Base-by-base conservation (phyloP, 2,113 vertebrate genomes). In the Suricata suricatta region DNA sequence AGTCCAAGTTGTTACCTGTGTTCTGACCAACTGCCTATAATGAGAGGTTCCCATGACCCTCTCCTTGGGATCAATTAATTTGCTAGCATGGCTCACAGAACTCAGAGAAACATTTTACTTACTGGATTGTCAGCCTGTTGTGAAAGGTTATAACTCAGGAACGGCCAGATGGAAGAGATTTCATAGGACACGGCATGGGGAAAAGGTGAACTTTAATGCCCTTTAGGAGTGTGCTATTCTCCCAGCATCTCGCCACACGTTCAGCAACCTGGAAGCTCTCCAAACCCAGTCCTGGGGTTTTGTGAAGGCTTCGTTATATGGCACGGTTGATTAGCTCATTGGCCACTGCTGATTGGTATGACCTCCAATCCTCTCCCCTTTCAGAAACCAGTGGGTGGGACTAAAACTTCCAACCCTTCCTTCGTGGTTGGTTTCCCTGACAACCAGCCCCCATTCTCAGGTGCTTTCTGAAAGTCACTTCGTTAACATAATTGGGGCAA, bases 231-330 rank as follows among this genome's bases (percentile, higher is more conserved):
- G 0, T 12, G 41, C 19, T 35, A 19, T 31, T 41, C 47, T 33
- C 3, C 23, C 23, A 1, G 35, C 5, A 15, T 0, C n/a, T 50
- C 44, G 17, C 44, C 27, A n/a, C 5, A 13, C 0, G 0, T 14
- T 69, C 50, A 31, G 25, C 50, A 71, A 38, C 15, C 5, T 2
- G 7, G 63, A 44, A 80, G 50, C 4, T 80, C 47, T 15, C 92
- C 23, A 29, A 35, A 21, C 63, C 10, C 6, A 1, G 31, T 6
- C 84, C 35, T 3, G 41, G 27, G 5, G 35, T 41, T 60, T 60
- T 35, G 80, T 16, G 31, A 50, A 57, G 12, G 23, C 38, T 47
- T 88, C 7, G 7, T n/a, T 81, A 60, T 31, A 21, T 3, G 57
- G 16, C 11, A 2, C 60, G 31, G 64, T 44, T 60, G 52, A 81